Conservation (phyloP, 2,888 invertebrate species). For the Stenodera caucasica region DNA sequence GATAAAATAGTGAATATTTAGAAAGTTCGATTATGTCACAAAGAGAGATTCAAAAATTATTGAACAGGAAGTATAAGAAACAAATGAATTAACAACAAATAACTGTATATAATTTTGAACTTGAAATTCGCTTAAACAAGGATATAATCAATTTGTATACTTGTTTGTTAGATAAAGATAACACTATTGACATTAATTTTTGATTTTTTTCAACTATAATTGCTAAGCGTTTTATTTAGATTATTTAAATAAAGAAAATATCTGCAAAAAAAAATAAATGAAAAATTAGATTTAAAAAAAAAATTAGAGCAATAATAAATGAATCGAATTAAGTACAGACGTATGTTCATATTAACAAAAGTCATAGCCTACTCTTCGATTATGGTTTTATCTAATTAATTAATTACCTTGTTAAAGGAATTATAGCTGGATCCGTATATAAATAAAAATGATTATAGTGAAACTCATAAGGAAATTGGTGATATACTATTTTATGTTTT, state of each 20-base stretch:
- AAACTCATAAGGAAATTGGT: constrained; percentile 33
- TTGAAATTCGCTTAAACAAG: not conserved
- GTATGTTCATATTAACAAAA: constrained; percentile 5
- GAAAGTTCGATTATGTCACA: not conserved
- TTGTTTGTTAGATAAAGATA: not conserved
- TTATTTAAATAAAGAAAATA: not conserved
- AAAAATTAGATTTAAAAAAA: not conserved
- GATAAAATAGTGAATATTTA: too few species aligned
- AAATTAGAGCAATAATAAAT: too few species aligned
- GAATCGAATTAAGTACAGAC: not conserved
- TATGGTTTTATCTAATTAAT: constrained; percentile 32
- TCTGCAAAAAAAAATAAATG: not conserved
- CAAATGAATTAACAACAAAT: not conserved
- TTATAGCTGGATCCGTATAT: constrained; percentile 42
- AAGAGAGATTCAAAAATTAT: not conserved
- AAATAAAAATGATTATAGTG: constrained; percentile 38
- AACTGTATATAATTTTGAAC: not conserved
- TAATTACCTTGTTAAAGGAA: constrained; percentile 44
- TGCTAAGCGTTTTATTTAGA: not conserved
- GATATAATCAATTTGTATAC: not conserved
- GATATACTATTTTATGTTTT: constrained; percentile 15
- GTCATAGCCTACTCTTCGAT: constrained; percentile 32
- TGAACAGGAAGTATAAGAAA: not conserved
- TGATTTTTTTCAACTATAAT: not conserved
- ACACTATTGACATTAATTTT: not conserved